Evolutionary conservation across 2,888 invertebrate genomes (phyloP).

Genomic region (Arrhopalites spinosus): DNA sequence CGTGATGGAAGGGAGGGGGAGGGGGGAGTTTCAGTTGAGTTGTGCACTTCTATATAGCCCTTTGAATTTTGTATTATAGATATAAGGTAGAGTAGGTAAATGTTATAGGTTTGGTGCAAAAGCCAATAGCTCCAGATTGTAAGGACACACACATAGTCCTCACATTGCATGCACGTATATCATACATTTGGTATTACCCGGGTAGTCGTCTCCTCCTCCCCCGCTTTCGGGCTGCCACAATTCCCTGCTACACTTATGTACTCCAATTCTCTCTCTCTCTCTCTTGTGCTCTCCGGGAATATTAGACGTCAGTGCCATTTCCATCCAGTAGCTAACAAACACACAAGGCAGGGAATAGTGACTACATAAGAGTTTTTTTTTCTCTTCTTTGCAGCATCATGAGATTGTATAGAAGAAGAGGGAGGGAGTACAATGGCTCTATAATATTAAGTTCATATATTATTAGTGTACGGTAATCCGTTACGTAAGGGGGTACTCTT

Average conservation of each 20-base stretch:
- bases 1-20: no score
- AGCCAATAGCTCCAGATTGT: no score
- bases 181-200: no score
- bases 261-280: neutral
- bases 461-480: constrained; percentile 12
- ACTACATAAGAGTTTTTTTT: neutral
- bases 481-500: constrained; percentile 1
- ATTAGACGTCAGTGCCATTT: constrained; percentile 26
- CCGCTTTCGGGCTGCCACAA: no score
- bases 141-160: no score
- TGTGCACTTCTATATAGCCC: no score
- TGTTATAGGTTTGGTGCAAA: no score
- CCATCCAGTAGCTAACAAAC: neutral
- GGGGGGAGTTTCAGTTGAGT: no score
- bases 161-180: no score
- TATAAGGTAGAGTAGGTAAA: no score
- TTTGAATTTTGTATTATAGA: no score
- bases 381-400: neutral
- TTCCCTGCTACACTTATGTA: neutral
- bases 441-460: neutral
- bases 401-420: constrained; percentile 15
- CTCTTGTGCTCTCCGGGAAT: constrained; percentile 24
- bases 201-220: no score
- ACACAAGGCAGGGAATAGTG: neutral
- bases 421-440: neutral